Evolutionary conservation across 2,797 vertebrate genomes (phyloP).

Genomic region (Protosalanx chinensis): DNA sequence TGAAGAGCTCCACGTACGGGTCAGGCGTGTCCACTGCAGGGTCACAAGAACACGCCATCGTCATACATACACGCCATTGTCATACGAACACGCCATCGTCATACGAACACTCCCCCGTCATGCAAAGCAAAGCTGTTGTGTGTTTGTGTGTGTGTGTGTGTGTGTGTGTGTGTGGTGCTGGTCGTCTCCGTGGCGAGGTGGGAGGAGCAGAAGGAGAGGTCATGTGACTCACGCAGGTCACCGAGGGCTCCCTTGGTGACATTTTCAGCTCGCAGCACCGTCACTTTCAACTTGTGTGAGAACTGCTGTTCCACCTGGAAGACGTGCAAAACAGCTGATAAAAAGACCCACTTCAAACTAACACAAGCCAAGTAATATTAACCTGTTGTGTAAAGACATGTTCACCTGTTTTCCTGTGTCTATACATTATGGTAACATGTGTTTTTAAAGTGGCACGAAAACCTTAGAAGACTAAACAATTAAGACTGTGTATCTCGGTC

Average conservation of each 20-base stretch:
- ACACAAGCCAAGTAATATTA: background rate
- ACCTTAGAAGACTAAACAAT: background rate
- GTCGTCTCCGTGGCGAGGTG: background rate
- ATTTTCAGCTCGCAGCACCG: slow-evolving; percentile 82
- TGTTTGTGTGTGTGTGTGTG: background rate
- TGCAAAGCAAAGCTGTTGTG: too few relatives aligned
- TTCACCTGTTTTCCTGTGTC: background rate
- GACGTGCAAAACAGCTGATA: slow-evolving; percentile 16
- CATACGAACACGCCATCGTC: background rate
- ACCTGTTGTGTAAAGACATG: background rate
- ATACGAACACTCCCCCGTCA: background rate
- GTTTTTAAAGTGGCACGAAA: background rate
- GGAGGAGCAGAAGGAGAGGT: background rate
- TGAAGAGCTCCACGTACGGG: slow-evolving; percentile 94
- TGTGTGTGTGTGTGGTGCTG: background rate
- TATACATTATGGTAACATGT: too few relatives aligned
- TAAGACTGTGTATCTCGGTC: too few relatives aligned
- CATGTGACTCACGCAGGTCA: slow-evolving; percentile 84
- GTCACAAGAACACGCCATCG: slow-evolving; percentile 1
- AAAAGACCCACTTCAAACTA: slow-evolving; percentile 29
- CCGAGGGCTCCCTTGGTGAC: slow-evolving; percentile 95
- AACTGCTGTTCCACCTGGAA: slow-evolving; percentile 95
- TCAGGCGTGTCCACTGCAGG: slow-evolving; percentile 93
- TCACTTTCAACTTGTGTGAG: slow-evolving; percentile 88
- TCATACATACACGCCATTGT: background rate